Base-by-base conservation (phyloP, 2,113 vertebrate species). In the Balaeniceps rex region DNA sequence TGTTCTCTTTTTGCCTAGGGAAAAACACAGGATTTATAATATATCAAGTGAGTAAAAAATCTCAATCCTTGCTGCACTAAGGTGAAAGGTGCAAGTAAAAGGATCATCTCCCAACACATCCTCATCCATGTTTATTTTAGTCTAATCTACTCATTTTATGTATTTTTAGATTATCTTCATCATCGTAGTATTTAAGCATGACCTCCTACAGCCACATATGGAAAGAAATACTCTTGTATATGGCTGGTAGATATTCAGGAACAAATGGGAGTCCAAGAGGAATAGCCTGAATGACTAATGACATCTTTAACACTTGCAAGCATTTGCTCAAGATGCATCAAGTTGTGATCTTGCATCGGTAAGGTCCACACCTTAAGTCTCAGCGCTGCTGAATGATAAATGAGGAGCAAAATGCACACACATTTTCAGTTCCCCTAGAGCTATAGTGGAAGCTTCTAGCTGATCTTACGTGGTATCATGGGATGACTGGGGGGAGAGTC, bases 1-100 rank as follows among this genome's bases (percentile, higher is more conserved):
- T 88, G 16, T 81, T 97, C 66, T 63, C 74, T 71, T 93, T 93
- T 88, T 91, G 84, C 83, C 75, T 88, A 70, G 55, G 60, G 88
- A 84, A 90, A 92, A 87, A 10, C 1, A 16, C 28, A 72, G 47
- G 17, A 61, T 82, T 61, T 91, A 15, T 82, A 71, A 91, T 12
- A 14, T 25, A 84, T 10, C 22, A 57, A 64, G 61, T 69, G 18
- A 78, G 42, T 25, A 78, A 91, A 79, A 92, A 78, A 54, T 38
- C 47, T 72, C 61, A 28, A 7, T 85, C 70, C 33, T 47, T 80
- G 18, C 49, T 69, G 52, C 5, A 3, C 14, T 40, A 55, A 87
- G 65, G 84, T 78, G 57, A 87, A 89, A 91, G 34, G 31, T 94
- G 60, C 55, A 82, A 64, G 24, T 79, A 75, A 68, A 91, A 82